These are phyloP conservation scores for Sphaeridia pumilis DNA, from an alignment of 2,888 invertebrate species.

Conservation along the genomic window DNA sequence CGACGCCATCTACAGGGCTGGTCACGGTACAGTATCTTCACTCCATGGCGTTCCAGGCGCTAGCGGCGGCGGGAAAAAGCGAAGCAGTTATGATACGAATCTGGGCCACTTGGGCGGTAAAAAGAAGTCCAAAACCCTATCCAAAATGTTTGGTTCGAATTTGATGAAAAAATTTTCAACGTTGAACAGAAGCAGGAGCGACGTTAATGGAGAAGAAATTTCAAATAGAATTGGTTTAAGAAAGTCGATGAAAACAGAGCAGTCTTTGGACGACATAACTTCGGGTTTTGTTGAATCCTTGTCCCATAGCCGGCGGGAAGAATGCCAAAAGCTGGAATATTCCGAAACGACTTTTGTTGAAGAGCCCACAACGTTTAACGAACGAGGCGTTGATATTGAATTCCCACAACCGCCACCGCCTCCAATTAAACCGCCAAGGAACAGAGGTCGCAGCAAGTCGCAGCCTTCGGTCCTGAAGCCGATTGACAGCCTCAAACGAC, in stretches of 20 bases:
- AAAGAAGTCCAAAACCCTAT: conserved; percentile 22
- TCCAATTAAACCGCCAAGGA: not conserved
- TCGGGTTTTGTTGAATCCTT: conserved; percentile 29
- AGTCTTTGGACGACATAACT: conserved; percentile 20
- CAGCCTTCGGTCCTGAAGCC: not conserved
- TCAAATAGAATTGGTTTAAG: not conserved
- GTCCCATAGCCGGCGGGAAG: conserved; percentile 24
- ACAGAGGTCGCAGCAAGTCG: conserved; percentile 6
- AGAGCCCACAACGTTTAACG: not conserved
- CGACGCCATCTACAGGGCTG: conserved; percentile 21
- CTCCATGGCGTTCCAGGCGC: conserved; percentile 11
- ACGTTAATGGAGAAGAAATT: conserved; percentile 1
- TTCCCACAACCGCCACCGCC: not conserved
- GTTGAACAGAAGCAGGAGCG: conserved; percentile 20
- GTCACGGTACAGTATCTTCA: too few species aligned
- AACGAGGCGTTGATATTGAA: not conserved
- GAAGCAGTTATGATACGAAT: not conserved
- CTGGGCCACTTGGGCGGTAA: not conserved
- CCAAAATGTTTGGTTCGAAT: conserved; percentile 25
- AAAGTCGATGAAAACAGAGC: conserved; percentile 14
- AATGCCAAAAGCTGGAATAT: conserved; percentile 1
- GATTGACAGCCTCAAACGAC: not conserved
- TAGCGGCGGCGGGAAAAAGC: not conserved
- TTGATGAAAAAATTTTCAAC: conserved; percentile 19
- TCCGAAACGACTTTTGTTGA: conserved; percentile 8